phyloP scores from a whole-genome alignment of 2,113 vertebrate species.

The Rutilus rutilus region DNA sequence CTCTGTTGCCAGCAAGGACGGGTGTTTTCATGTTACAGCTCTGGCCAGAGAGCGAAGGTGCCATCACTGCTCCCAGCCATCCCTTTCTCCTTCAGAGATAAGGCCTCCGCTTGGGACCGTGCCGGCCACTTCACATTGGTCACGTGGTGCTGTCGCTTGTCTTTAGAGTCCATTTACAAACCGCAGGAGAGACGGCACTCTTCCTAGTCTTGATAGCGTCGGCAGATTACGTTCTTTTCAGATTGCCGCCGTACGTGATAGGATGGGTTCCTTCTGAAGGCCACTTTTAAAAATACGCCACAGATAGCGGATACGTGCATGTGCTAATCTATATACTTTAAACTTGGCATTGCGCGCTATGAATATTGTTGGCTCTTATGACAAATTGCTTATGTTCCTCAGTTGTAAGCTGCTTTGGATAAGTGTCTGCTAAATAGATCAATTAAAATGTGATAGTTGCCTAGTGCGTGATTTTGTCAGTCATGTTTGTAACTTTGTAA shows the following conservation, averaged over 20 bases:
- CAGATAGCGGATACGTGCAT: slow-evolving; percentile 44
- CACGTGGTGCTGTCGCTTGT: slow-evolving; percentile 68
- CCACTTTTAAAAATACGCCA: slow-evolving; percentile 56
- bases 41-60: slow-evolving; percentile 49
- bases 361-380: neutral
- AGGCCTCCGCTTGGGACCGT: slow-evolving; percentile 36
- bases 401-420: neutral
- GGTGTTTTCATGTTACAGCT: slow-evolving; percentile 44
- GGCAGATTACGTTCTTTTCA: slow-evolving; percentile 68
- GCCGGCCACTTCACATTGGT: slow-evolving; percentile 72
- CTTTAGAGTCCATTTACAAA: slow-evolving; percentile 72
- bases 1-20: slow-evolving; percentile 31
- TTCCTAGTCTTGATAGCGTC: slow-evolving; percentile 68
- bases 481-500: neutral
- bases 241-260: slow-evolving; percentile 64
- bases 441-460: neutral
- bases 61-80: slow-evolving; percentile 55
- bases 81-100: slow-evolving; percentile 71
- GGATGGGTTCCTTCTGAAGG: slow-evolving; percentile 66
- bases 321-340: neutral
- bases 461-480: neutral
- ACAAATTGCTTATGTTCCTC: neutral
- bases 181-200: slow-evolving; percentile 60
- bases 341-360: slow-evolving; percentile 8
- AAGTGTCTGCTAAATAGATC: neutral